phyloP scores from a whole-genome alignment of 1,140 invertebrate genomes.

The Hypsibius dujardini region DNA sequence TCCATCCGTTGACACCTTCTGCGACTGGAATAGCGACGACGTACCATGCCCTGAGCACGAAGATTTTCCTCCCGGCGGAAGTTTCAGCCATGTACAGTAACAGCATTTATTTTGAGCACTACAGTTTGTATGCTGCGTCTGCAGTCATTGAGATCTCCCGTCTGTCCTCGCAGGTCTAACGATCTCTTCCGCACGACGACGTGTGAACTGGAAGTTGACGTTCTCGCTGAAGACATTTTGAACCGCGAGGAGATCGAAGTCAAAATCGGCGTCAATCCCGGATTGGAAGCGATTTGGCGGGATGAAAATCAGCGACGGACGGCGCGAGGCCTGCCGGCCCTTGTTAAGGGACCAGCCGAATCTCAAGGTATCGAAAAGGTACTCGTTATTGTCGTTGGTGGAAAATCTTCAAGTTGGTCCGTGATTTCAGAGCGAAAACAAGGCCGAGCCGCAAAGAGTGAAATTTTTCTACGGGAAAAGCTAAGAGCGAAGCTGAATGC shows the following conservation, averaged over 20 bases:
- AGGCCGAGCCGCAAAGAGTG: too few species aligned
- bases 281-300: conserved; percentile 72
- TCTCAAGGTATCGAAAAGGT: too few species aligned
- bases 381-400: too few species aligned
- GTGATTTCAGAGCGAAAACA: too few species aligned
- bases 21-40: conserved; percentile 18
- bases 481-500: too few species aligned
- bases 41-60: conserved; percentile 15
- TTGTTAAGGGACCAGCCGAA: too few species aligned
- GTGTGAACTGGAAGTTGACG: conserved; percentile 51
- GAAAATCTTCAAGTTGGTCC: too few species aligned
- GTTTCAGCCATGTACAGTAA: conserved; percentile 23
- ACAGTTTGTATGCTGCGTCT: conserved; percentile 23
- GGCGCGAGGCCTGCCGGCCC: conserved; percentile 26
- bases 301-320: conserved; percentile 59
- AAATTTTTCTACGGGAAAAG: too few species aligned
- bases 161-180: conserved; percentile 25
- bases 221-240: conserved; percentile 53
- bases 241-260: conserved; percentile 34
- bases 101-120: conserved; percentile 24
- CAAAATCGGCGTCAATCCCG: conserved; percentile 51
- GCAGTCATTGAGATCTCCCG: too few species aligned
- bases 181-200: conserved; percentile 26
- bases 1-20: conserved; percentile 19
- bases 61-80: conserved; percentile 23